Percentiles rank a stretch among this genome's conserved stretches.
These are phyloP conservation scores for Bombus haemorrhoidalis DNA, from an alignment of 1,140 invertebrate genomes.

Conservation along the genomic window DNA sequence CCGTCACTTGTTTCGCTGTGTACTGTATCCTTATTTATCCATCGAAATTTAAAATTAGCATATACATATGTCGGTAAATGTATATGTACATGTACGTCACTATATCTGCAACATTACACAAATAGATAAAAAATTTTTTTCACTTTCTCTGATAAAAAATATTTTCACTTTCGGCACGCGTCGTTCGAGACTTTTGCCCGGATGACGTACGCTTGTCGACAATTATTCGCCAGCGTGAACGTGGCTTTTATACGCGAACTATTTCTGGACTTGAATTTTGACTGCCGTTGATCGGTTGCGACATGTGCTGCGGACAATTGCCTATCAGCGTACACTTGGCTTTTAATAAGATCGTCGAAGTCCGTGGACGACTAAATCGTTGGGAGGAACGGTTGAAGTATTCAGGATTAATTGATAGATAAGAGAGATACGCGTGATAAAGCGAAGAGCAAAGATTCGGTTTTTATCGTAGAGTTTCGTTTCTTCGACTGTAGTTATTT, in stretches of 20 bases:
- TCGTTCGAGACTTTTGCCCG: too few species aligned
- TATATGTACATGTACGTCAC: not conserved
- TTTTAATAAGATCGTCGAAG: not conserved
- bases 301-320: too few species aligned
- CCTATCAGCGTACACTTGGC: too few species aligned
- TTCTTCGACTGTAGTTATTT: not conserved
- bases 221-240: too few species aligned
- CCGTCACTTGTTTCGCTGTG: not conserved
- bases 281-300: too few species aligned
- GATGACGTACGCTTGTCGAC: too few species aligned
- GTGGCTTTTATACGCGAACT: too few species aligned
- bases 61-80: too few species aligned
- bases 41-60: too few species aligned
- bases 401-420: not conserved
- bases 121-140: not conserved
- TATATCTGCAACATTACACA: not conserved
- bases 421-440: slow-evolving; percentile 7
- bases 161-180: too few species aligned
- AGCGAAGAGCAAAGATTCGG: not conserved
- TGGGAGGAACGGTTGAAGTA: not conserved
- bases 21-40: not conserved
- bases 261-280: not conserved
- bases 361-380: not conserved
- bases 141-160: too few species aligned
- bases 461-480: not conserved